phyloP scores from a whole-genome alignment of 2,888 invertebrate genomes.

The Drosophila macrospina region DNA sequence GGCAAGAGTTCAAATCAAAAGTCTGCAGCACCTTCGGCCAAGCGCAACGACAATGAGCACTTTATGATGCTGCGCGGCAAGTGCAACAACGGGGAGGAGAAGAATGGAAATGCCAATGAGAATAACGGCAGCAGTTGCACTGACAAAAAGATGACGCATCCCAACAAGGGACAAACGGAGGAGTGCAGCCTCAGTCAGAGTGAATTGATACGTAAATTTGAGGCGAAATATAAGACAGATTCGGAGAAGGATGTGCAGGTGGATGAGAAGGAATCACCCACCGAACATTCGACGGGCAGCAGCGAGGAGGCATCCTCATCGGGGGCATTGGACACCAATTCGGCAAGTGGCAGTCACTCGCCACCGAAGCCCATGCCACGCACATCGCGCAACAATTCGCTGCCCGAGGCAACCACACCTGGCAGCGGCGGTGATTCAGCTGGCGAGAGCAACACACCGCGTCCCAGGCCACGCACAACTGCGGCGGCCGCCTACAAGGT shows the following conservation, averaged over 20 bases:
- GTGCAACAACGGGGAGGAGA: conserved; percentile 69
- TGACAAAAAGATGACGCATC: conserved; percentile 29
- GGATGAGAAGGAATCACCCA: conserved; percentile 83
- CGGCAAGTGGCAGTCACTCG: conserved; percentile 82
- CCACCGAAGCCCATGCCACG: conserved; percentile 93
- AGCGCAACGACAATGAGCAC: conserved; percentile 71
- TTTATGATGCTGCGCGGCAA: conserved; percentile 67
- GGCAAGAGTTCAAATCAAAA: conserved; percentile 35
- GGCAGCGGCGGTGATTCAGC: conserved; percentile 83
- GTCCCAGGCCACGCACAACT: conserved; percentile 90
- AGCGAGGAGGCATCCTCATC: conserved; percentile 82
- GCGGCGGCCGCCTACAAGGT: conserved; percentile 92
- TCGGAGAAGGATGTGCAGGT: conserved; percentile 82
- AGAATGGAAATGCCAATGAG: conserved; percentile 64
- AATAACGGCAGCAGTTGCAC: conserved; percentile 38
- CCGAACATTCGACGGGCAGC: conserved; percentile 83
- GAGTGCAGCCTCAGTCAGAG: conserved; percentile 53
- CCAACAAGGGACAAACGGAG: conserved; percentile 14
- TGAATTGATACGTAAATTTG: conserved; percentile 88
- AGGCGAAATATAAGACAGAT: conserved; percentile 85
- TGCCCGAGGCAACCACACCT: conserved; percentile 87
- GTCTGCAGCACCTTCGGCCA: conserved; percentile 33
- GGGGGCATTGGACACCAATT: conserved; percentile 61
- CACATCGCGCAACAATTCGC: conserved; percentile 89
- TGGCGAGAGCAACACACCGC: conserved; percentile 71